A percentile compares a stretch with the other conserved stretches of the same genome.
Evolutionary conservation across 1,140 invertebrate species (phyloP).

Genomic region (Hyphantria cunea): DNA sequence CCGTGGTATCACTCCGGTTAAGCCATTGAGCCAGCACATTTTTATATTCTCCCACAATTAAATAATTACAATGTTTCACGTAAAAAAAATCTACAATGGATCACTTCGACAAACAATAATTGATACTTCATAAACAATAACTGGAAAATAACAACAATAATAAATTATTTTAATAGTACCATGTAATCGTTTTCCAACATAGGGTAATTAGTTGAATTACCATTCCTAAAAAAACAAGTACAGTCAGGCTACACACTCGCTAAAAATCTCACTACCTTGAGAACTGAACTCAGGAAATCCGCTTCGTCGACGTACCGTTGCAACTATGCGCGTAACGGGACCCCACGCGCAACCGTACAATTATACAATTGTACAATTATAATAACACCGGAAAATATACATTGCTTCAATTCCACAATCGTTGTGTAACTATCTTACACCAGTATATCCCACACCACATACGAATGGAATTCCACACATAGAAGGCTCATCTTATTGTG

Average conservation of each 20-base stretch:
- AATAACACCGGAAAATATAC: constrained; percentile 58
- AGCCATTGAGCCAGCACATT: no score
- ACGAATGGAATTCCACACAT: constrained; percentile 22
- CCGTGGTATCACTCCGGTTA: no score
- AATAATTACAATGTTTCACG: no score
- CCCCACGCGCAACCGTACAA: constrained; percentile 50
- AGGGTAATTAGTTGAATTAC: not conserved
- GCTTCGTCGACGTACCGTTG: constrained; percentile 50
- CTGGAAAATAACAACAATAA: constrained; percentile 4
- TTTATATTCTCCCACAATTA: no score
- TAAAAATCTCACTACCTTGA: constrained; percentile 55
- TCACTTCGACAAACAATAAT: no score
- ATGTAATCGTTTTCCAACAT: not conserved
- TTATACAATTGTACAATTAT: constrained; percentile 57
- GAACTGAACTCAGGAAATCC: constrained; percentile 72
- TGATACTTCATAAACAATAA: constrained; percentile 5
- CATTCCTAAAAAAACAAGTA: constrained; percentile 26
- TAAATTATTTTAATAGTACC: not conserved
- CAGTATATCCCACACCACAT: constrained; percentile 12
- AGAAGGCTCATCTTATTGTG: constrained; percentile 29
- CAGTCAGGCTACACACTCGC: constrained; percentile 8
- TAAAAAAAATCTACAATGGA: no score
- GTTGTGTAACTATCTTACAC: constrained; percentile 50
- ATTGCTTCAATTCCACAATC: constrained; percentile 70
- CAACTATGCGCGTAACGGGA: constrained; percentile 59